Evolutionary conservation across 1,140 invertebrate species (phyloP), one percentile per base, ranked within the genome.

Genomic region (Caenorhabditis tropicalis): DNA sequence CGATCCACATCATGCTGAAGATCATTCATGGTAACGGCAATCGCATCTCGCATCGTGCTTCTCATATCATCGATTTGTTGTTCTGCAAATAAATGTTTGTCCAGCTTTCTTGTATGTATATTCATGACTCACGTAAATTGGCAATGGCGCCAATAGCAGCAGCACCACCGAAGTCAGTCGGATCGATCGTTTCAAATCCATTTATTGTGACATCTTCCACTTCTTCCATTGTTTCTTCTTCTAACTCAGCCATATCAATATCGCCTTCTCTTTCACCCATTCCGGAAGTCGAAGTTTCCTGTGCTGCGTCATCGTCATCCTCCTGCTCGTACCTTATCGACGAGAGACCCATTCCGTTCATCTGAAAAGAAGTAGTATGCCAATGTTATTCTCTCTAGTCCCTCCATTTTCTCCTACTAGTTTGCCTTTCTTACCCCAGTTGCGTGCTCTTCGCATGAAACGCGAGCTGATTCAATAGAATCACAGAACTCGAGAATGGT

Each of bases 271-370:
- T 74, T 1, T 74, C 65, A 0, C 21, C 65, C 33, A 43, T 24
- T 46, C 65, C 65, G 33, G 65, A 74, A 24, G 65, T 74, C n/a
- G 65, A 74, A 15, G 65, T 74, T 36, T 74, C 65, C 33, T 74
- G 65, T 2, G 65, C 21, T 21, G 65, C n/a, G n/a, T 74, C 65
- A 10, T 74, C 36, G n/a, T 74, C 65, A 27, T 74, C 36, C 3
- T 74, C 65, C 10, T 74, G 65, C 65, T 74, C 65, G n/a, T 74
- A 74, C 65, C 10, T 74, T 12, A 74, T 74, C n/a, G 65, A 74
- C 33, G 65, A 74, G 65, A 74, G 65, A 43, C 65, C 65, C 65
- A 74, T 74, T 74, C 65, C 65, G 65, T 74, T 43, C 65, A 74
- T 74, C 65, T 74, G 36, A 19, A 74, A 74, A 21, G 65, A 5